Evolutionary conservation across 2,797 vertebrate species (phyloP).

Genomic region (Micrastur ruficollis): DNA sequence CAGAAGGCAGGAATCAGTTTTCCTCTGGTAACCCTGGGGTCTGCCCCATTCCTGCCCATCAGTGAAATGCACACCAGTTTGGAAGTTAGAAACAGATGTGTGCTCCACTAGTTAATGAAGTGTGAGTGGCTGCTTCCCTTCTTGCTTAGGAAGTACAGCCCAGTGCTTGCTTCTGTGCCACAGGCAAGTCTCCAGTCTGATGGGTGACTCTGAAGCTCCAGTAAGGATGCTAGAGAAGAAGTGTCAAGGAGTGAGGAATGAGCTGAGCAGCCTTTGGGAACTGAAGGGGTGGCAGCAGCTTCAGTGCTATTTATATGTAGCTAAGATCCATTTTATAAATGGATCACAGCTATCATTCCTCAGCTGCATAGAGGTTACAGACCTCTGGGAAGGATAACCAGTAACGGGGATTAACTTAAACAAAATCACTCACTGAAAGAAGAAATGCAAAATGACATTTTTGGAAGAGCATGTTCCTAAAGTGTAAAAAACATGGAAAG

Average conservation of each 20-base stretch:
- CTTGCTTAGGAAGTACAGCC: background rate
- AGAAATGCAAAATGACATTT: background rate
- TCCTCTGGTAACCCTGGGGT: background rate
- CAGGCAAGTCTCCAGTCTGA: background rate
- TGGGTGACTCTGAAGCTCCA: background rate
- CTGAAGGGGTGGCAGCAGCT: background rate
- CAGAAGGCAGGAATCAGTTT: background rate
- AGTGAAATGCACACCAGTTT: background rate
- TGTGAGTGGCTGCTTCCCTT: background rate
- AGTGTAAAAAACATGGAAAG: background rate
- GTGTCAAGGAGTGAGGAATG: background rate
- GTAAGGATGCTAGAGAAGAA: background rate
- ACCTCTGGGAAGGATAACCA: background rate
- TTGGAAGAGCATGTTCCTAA: background rate
- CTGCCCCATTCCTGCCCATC: background rate
- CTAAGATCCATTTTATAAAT: background rate
- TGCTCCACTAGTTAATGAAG: background rate
- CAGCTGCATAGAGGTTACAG: background rate
- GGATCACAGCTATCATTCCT: background rate
- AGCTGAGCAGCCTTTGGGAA: background rate
- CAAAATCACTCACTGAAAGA: background rate
- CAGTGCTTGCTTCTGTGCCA: background rate
- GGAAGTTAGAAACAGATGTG: background rate
- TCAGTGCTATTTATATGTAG: background rate
- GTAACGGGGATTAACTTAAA: background rate